Conservation (phyloP, 2,888 invertebrate species). For the Pandemis cinnamomeana region DNA sequence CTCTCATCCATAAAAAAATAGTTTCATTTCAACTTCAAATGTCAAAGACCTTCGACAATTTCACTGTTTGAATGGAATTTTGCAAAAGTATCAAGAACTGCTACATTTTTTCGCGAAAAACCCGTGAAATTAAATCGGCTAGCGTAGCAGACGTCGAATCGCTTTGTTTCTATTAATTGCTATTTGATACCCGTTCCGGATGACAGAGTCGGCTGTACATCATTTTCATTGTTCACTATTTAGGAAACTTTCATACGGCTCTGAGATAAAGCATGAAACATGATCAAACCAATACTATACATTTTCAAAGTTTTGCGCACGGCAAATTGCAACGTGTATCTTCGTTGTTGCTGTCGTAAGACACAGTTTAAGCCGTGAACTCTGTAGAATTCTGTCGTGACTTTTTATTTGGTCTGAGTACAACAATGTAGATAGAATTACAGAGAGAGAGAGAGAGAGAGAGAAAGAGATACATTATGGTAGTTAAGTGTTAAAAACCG, state of each 20-base stretch:
- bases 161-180: slow-evolving; percentile 29
- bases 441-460: too few relatives aligned
- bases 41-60: neutral
- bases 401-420: too few relatives aligned
- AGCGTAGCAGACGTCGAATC: slow-evolving; percentile 22
- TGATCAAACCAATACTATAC: too few relatives aligned
- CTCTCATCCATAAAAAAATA: neutral
- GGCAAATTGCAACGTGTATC: too few relatives aligned
- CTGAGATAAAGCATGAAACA: too few relatives aligned
- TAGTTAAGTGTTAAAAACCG: too few relatives aligned
- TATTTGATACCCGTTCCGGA: slow-evolving; percentile 25
- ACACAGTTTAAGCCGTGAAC: too few relatives aligned
- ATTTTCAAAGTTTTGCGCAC: too few relatives aligned
- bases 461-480: too few relatives aligned
- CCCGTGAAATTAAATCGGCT: slow-evolving; percentile 35
- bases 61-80: neutral
- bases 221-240: neutral
- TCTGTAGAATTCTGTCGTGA: too few relatives aligned
- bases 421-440: too few relatives aligned
- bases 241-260: neutral
- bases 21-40: neutral
- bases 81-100: slow-evolving; percentile 4
- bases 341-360: too few relatives aligned
- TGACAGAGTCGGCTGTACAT: neutral
- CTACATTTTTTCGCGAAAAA: slow-evolving; percentile 18